A percentile compares a stretch with the other conserved stretches of the same genome.
phyloP scores from a whole-genome alignment of 1,140 invertebrate species.

The Berghia stephanieae region DNA sequence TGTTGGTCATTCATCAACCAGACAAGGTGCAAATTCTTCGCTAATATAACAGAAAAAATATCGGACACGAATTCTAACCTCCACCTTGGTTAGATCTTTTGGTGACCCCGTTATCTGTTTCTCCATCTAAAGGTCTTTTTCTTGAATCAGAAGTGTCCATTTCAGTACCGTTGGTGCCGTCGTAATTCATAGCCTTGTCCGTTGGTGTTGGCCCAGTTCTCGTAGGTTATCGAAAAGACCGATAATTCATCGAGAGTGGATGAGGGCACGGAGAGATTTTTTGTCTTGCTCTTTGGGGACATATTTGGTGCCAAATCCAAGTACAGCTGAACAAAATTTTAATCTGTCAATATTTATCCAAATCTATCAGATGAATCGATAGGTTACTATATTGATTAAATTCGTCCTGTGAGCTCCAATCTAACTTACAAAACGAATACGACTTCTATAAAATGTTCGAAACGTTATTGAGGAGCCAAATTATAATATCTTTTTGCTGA shows the following conservation, averaged over 20 bases:
- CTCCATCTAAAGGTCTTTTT: conserved; percentile 86
- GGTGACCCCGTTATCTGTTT: conserved; percentile 84
- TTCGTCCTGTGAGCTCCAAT: too few relatives aligned
- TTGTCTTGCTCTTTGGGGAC: too few relatives aligned
- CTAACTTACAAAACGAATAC: too few relatives aligned
- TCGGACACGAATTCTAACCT: conserved; percentile 71
- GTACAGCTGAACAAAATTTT: neutral
- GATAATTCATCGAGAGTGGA: conserved; percentile 35
- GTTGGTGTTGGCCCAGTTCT: conserved; percentile 53
- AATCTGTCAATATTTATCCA: neutral
- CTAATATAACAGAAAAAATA: conserved; percentile 39
- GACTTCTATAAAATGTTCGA: too few relatives aligned
- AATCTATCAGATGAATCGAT: too few relatives aligned
- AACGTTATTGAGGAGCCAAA: too few relatives aligned
- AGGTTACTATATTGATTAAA: too few relatives aligned
- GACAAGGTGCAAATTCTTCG: conserved; percentile 33
- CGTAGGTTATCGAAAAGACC: conserved; percentile 56
- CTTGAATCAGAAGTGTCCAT: conserved; percentile 69
- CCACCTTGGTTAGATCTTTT: conserved; percentile 89
- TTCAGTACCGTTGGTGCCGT: conserved; percentile 64
- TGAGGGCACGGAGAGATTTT: too few relatives aligned
- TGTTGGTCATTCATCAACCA: conserved; percentile 49
- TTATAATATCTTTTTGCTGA: too few relatives aligned
- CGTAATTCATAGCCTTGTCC: conserved; percentile 63
- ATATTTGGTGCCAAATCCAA: conserved; percentile 29